Conservation (phyloP, 2,888 invertebrate genomes). For the Lobophora halterata region DNA sequence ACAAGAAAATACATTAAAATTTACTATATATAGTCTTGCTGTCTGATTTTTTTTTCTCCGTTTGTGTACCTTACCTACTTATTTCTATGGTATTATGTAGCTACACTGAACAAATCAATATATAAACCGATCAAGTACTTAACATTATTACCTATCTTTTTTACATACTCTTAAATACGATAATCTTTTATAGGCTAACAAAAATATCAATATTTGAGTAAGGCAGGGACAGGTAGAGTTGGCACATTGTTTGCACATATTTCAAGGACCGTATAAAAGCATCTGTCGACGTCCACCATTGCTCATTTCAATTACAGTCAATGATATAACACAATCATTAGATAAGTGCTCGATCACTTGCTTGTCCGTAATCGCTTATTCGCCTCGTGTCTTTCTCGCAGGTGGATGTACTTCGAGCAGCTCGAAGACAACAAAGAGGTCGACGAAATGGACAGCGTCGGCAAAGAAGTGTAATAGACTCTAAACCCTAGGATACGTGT, state of each 20-base stretch:
- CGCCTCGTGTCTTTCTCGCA: constrained; percentile 47
- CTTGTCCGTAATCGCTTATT: constrained; percentile 9
- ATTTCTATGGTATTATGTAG: no score
- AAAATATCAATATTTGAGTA: constrained; percentile 7
- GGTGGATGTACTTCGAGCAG: constrained; percentile 86
- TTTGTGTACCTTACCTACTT: no score
- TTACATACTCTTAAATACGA: no score
- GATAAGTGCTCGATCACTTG: constrained; percentile 10
- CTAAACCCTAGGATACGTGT: constrained; percentile 45
- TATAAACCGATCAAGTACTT: no score
- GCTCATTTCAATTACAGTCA: constrained; percentile 10
- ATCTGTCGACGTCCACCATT: constrained; percentile 2
- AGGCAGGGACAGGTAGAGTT: not conserved
- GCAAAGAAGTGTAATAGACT: constrained; percentile 44
- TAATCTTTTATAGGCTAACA: constrained; percentile 4
- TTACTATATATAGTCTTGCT: no score
- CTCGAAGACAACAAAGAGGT: constrained; percentile 37
- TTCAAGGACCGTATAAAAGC: constrained; percentile 10
- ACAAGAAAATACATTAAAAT: no score
- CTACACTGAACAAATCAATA: no score
- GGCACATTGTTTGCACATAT: constrained; percentile 1
- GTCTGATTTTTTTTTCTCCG: no score
- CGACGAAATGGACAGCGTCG: constrained; percentile 45
- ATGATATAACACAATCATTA: constrained; percentile 3
- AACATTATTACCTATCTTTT: no score